phyloP scores from a whole-genome alignment of 2,113 vertebrate species.

The Rhadina sibilatrix region DNA sequence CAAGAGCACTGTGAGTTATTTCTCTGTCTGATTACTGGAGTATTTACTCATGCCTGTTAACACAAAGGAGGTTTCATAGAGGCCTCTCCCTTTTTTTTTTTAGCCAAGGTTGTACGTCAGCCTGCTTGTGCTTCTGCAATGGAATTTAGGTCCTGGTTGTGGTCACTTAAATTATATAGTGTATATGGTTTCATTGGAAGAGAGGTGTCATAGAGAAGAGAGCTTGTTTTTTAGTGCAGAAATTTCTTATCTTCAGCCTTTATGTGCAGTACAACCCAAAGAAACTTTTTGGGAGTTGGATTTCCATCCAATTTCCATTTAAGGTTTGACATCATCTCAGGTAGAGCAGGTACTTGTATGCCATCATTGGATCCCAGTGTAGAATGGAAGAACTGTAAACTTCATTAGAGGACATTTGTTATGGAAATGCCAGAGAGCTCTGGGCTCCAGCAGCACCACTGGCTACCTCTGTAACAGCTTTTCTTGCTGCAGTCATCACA shows the following conservation, averaged over 20 bases:
- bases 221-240: neutral
- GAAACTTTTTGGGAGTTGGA: neutral
- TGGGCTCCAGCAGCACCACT: neutral
- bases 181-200: neutral
- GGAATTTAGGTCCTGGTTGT: neutral
- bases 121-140: neutral
- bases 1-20: neutral
- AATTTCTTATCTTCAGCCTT: neutral
- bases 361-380: rapidly evolving
- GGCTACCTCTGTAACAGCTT: neutral
- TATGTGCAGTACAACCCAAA: neutral
- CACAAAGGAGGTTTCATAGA: neutral
- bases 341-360: neutral
- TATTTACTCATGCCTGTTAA: neutral
- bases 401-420: neutral
- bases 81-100: neutral
- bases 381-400: neutral
- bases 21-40: neutral
- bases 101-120: neutral
- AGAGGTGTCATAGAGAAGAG: neutral
- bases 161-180: neutral
- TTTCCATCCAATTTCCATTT: neutral
- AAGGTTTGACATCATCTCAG: neutral
- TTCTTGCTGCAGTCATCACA: neutral
- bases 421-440: neutral